Percentiles rank a stretch among this genome's conserved stretches.
phyloP scores from a whole-genome alignment of 1,140 invertebrate species.

The Nasonia vitripennis region DNA sequence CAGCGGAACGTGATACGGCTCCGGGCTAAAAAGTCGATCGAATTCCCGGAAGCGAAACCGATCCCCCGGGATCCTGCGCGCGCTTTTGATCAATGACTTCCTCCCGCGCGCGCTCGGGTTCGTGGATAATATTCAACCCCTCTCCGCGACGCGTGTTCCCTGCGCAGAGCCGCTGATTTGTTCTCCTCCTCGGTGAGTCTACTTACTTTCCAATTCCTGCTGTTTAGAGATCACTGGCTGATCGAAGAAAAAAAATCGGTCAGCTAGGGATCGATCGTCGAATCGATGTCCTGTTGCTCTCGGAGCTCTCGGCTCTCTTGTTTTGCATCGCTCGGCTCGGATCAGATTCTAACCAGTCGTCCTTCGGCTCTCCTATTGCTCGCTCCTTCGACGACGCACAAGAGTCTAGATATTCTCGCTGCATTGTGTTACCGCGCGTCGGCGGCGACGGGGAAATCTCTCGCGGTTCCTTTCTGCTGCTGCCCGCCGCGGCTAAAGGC shows the following conservation, averaged over 20 bases:
- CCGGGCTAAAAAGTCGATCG: constrained; percentile 63
- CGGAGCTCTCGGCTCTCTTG: constrained; percentile 51
- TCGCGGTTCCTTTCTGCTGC: constrained; percentile 13
- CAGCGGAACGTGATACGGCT: constrained; percentile 53
- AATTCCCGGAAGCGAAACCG: constrained; percentile 67
- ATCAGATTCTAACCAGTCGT: constrained; percentile 76
- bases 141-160: too few species aligned
- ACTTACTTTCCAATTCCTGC: too few species aligned
- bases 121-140: constrained; percentile 47
- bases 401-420: constrained; percentile 66
- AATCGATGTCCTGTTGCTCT: too few species aligned
- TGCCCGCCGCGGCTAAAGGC: constrained; percentile 18
- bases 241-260: too few species aligned
- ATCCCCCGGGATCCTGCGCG: constrained; percentile 52
- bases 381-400: constrained; percentile 50
- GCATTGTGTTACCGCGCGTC: constrained; percentile 67
- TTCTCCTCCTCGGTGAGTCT: too few species aligned
- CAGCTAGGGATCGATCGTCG: constrained; percentile 47
- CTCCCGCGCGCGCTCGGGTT: constrained; percentile 4
- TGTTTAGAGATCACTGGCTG: too few species aligned
- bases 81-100: constrained; percentile 55
- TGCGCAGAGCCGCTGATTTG: too few species aligned
- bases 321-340: constrained; percentile 62
- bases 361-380: constrained; percentile 65
- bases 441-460: constrained; percentile 57